Conservation (phyloP, 2,113 vertebrate species). For the Tachysurus fulvidraco region DNA sequence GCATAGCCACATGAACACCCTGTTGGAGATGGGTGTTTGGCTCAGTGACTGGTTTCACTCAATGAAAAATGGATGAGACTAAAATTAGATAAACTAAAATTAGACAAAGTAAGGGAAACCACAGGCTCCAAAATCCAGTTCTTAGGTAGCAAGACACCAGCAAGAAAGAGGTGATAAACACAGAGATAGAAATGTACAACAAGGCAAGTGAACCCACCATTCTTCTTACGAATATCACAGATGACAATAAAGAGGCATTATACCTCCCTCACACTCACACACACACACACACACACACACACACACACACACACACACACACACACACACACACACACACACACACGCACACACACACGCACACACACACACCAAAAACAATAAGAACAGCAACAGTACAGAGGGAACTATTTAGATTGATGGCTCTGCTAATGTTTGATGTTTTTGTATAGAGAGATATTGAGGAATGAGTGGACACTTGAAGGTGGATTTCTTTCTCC, state of each 20-base stretch:
- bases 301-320: background rate
- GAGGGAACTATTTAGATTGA: constrained; percentile 12
- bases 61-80: constrained; percentile 61
- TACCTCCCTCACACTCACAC: background rate
- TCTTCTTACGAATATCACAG: constrained; percentile 9
- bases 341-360: no score
- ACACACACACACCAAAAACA: background rate
- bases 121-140: constrained; percentile 46
- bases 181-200: constrained; percentile 7
- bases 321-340: background rate
- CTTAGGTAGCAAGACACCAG: constrained; percentile 35
- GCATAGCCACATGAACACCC: constrained; percentile 40
- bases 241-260: background rate
- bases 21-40: constrained; percentile 52
- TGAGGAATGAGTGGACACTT: background rate
- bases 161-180: constrained; percentile 32
- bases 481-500: background rate
- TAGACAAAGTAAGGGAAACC: constrained; percentile 56
- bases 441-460: constrained; percentile 23
- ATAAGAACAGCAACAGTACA: background rate
- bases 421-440: constrained; percentile 17
- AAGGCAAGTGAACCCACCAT: background rate
- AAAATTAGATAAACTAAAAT: constrained; percentile 60
- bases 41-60: constrained; percentile 57
- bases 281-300: background rate